Percentiles rank a stretch among this genome's conserved stretches.
phyloP scores from a whole-genome alignment of 2,113 vertebrate genomes.

The Pedetes capensis region DNA sequence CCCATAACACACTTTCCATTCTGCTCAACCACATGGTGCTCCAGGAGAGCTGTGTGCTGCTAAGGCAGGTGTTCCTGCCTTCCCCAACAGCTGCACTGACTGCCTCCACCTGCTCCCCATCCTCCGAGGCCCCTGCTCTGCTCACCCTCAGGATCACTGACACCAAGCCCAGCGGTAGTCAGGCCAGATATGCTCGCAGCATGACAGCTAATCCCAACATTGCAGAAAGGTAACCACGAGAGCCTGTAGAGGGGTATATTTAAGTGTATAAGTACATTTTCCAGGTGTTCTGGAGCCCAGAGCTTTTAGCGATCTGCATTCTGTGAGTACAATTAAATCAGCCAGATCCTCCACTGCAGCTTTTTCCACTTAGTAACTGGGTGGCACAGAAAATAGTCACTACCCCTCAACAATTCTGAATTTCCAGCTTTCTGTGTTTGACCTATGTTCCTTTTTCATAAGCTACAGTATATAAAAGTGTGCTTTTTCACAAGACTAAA shows the following conservation, averaged over 20 bases:
- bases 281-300: neutral
- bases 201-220: neutral
- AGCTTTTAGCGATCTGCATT: neutral
- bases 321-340: neutral
- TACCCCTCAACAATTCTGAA: neutral
- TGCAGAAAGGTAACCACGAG: neutral
- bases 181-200: neutral
- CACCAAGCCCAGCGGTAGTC: neutral
- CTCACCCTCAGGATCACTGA: neutral
- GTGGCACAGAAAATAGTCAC: neutral
- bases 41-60: rapidly evolving
- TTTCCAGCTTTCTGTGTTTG: neutral
- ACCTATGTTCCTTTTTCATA: neutral
- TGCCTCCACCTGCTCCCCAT: neutral
- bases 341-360: neutral
- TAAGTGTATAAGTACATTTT: neutral
- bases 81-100: neutral
- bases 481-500: neutral
- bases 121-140: neutral
- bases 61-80: neutral
- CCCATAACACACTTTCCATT: neutral
- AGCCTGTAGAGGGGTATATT: neutral
- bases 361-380: neutral
- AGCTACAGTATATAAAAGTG: neutral
- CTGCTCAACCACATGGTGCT: neutral